These are phyloP conservation scores for Hippotragus niger DNA, from an alignment of 2,113 vertebrate genomes.

Conservation along the genomic window DNA sequence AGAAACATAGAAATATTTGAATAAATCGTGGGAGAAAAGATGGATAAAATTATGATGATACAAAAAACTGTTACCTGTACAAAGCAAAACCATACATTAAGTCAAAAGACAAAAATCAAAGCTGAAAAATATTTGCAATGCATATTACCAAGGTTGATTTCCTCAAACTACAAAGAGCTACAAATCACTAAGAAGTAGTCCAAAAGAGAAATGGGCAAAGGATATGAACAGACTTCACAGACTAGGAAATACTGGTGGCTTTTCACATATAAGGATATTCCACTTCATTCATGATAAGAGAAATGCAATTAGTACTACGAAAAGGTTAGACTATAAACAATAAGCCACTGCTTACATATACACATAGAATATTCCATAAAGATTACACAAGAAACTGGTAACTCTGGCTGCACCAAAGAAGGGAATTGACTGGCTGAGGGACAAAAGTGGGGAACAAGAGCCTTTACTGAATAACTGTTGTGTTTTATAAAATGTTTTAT, in stretches of 20 bases:
- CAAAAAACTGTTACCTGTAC: not conserved
- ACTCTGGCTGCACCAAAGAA: not conserved
- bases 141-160: not conserved
- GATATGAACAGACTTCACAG: not conserved
- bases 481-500: not conserved
- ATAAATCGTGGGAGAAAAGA: not conserved
- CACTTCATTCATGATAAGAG: not conserved
- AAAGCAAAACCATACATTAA: slow-evolving; percentile 28
- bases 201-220: slow-evolving; percentile 5
- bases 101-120: not conserved
- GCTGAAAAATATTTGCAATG: not conserved
- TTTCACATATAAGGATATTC: slow-evolving; percentile 23
- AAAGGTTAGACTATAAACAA: not conserved
- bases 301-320: not conserved
- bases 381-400: not conserved
- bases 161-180: not conserved
- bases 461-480: not conserved
- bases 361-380: not conserved
- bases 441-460: not conserved
- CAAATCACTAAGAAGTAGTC: not conserved
- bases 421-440: not conserved
- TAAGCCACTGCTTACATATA: not conserved
- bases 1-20: not conserved
- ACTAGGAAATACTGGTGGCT: not conserved
- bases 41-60: not conserved